A percentile compares a stretch with the other conserved stretches of the same genome.
Evolutionary conservation across 1,140 invertebrate genomes (phyloP).

Genomic region (Drosophila orena): DNA sequence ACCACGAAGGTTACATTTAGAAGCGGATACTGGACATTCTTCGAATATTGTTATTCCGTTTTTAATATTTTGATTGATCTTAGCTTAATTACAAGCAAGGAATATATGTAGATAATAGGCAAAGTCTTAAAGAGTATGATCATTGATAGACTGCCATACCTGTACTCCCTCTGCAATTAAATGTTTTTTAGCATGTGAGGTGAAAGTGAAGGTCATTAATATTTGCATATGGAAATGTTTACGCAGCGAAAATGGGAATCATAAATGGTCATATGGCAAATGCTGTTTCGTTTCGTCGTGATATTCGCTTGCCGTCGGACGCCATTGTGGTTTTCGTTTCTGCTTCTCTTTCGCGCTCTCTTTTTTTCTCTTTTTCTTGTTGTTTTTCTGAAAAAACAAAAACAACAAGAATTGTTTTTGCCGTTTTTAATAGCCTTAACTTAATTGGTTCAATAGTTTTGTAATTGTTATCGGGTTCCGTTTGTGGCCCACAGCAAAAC

Average conservation of each 20-base stretch:
- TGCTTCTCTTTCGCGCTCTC: slow-evolving; percentile 46
- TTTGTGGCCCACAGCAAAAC: slow-evolving; percentile 28
- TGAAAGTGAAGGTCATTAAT: slow-evolving; percentile 83
- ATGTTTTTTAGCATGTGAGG: slow-evolving; percentile 48
- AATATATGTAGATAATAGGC: too few relatives aligned
- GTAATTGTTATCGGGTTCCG: slow-evolving; percentile 66
- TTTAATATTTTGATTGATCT: background rate
- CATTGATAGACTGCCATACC: slow-evolving; percentile 2
- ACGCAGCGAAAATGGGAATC: slow-evolving; percentile 60
- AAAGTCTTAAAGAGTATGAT: too few relatives aligned
- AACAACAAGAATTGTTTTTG: slow-evolving; percentile 25
- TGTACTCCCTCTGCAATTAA: slow-evolving; percentile 36
- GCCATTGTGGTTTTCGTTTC: slow-evolving; percentile 61
- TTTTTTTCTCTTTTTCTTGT: slow-evolving; percentile 27
- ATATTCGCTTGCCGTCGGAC: slow-evolving; percentile 41
- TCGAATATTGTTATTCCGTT: background rate
- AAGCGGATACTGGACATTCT: background rate
- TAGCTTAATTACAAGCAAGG: background rate
- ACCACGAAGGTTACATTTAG: background rate
- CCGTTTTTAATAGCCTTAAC: slow-evolving; percentile 60
- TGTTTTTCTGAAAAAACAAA: slow-evolving; percentile 24
- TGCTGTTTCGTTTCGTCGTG: slow-evolving; percentile 37
- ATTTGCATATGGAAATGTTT: slow-evolving; percentile 78
- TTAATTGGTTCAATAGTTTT: slow-evolving; percentile 80
- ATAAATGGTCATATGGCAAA: slow-evolving; percentile 59